Percentiles rank a stretch among this genome's conserved stretches.
Conservation (phyloP, 1,140 invertebrate genomes). For the Matsumurasca onukii region DNA sequence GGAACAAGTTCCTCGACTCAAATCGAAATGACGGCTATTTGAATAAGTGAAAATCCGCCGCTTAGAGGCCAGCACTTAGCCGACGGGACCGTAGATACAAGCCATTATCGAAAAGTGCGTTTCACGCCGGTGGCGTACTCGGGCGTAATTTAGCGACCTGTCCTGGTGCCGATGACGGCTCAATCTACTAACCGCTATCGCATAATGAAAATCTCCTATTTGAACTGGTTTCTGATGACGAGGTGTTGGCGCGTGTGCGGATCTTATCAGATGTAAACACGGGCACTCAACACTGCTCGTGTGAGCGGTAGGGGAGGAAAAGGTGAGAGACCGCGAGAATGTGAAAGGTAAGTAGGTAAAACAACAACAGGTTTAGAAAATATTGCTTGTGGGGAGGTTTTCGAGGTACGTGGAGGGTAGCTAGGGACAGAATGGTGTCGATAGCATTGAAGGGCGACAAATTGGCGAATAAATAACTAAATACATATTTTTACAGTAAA, state of each 20-base stretch:
- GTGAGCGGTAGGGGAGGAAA: no score
- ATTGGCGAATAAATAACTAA: no score
- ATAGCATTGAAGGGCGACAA: no score
- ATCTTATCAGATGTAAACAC: neutral
- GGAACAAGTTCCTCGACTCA: neutral
- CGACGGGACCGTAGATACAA: neutral
- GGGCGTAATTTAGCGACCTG: neutral
- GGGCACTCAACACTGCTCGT: neutral
- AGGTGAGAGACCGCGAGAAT: no score
- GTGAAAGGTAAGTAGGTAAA: no score
- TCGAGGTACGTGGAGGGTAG: no score
- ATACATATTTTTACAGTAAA: no score
- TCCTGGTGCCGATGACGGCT: neutral
- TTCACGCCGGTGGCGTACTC: neutral
- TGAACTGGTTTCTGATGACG: conserved; percentile 9
- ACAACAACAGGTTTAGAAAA: no score
- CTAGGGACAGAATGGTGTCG: no score
- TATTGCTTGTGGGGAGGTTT: no score
- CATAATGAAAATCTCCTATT: conserved; percentile 20
- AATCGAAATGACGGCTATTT: neutral
- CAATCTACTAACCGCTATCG: conserved; percentile 14
- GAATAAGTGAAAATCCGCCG: neutral
- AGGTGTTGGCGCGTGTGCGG: neutral
- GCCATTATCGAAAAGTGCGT: conserved; percentile 12
- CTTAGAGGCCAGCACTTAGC: neutral